Evolutionary conservation across 2,888 invertebrate genomes (phyloP).

Genomic region (Nipponacmea schrenckii): DNA sequence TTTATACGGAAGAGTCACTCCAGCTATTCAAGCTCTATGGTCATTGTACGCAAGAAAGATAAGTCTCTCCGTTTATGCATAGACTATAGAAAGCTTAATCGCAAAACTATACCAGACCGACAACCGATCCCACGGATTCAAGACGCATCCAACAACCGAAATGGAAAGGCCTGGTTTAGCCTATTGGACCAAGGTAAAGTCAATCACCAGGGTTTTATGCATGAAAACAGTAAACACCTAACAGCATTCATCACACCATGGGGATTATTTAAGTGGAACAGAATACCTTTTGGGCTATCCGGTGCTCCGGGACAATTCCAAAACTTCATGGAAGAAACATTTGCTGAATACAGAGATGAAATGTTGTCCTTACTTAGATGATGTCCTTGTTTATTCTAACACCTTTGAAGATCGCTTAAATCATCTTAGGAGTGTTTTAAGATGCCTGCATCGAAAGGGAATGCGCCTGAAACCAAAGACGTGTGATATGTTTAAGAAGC

Average conservation of each 20-base stretch:
- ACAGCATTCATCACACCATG: slow-evolving; percentile 31
- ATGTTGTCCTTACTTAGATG: slow-evolving; percentile 28
- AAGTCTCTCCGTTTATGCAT: slow-evolving; percentile 25
- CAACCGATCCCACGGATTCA: slow-evolving; percentile 29
- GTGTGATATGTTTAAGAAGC: slow-evolving; percentile 26
- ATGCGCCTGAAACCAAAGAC: slow-evolving; percentile 33
- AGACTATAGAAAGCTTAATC: slow-evolving; percentile 28
- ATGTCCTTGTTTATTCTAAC: slow-evolving; percentile 22
- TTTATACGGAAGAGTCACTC: slow-evolving; percentile 28
- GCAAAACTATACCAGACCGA: slow-evolving; percentile 21
- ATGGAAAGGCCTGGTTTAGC: slow-evolving; percentile 27
- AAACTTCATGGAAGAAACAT: slow-evolving; percentile 28
- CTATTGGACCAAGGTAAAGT: slow-evolving; percentile 25
- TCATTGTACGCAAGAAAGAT: slow-evolving; percentile 28
- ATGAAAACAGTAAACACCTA: slow-evolving; percentile 16
- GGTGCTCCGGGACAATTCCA: slow-evolving; percentile 27
- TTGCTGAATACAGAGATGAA: slow-evolving; percentile 17
- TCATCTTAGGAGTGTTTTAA: slow-evolving; percentile 18
- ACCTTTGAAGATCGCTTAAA: slow-evolving; percentile 17
- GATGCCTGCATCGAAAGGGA: slow-evolving; percentile 20
- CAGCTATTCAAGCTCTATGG: slow-evolving; percentile 25
- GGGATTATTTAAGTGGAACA: slow-evolving; percentile 28
- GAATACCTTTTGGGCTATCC: slow-evolving; percentile 29
- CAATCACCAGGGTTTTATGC: slow-evolving; percentile 30
- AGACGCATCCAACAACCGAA: slow-evolving; percentile 22